These are phyloP conservation scores for Leptothorax acervorum DNA, from an alignment of 2,888 invertebrate genomes.

Conservation along the genomic window DNA sequence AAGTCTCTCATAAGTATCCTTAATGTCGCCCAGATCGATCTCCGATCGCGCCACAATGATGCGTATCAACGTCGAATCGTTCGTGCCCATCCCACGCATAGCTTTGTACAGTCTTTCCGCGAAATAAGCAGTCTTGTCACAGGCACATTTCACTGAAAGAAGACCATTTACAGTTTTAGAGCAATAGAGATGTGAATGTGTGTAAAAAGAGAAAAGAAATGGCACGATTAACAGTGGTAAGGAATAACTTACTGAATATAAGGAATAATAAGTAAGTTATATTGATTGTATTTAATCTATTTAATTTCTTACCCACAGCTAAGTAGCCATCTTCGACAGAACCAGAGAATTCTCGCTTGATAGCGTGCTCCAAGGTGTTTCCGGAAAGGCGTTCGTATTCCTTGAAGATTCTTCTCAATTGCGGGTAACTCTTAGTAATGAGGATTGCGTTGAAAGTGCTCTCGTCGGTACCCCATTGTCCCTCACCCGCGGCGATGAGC, in stretches of 20 bases:
- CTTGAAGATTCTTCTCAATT: slow-evolving; percentile 88
- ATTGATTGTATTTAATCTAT: neutral
- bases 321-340: slow-evolving; percentile 91
- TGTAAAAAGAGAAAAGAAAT: neutral
- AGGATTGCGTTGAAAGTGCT: slow-evolving; percentile 94
- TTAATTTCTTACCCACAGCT: slow-evolving; percentile 88
- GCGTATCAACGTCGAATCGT: slow-evolving; percentile 94
- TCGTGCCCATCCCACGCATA: slow-evolving; percentile 96
- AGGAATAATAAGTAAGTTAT: neutral
- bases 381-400: slow-evolving; percentile 93
- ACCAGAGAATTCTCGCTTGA: slow-evolving; percentile 95
- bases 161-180: neutral
- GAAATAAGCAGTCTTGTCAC: slow-evolving; percentile 93
- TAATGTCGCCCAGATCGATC: slow-evolving; percentile 95
- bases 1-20: slow-evolving; percentile 91
- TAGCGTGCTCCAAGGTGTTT: slow-evolving; percentile 92
- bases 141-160: slow-evolving; percentile 90
- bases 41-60: slow-evolving; percentile 94
- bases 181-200: neutral
- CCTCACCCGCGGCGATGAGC: slow-evolving; percentile 91
- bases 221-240: neutral
- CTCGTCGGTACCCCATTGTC: slow-evolving; percentile 93
- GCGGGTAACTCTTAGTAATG: slow-evolving; percentile 92
- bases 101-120: slow-evolving; percentile 94
- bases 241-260: neutral